phyloP scores from a whole-genome alignment of 2,113 vertebrate species.

The Equus quagga region DNA sequence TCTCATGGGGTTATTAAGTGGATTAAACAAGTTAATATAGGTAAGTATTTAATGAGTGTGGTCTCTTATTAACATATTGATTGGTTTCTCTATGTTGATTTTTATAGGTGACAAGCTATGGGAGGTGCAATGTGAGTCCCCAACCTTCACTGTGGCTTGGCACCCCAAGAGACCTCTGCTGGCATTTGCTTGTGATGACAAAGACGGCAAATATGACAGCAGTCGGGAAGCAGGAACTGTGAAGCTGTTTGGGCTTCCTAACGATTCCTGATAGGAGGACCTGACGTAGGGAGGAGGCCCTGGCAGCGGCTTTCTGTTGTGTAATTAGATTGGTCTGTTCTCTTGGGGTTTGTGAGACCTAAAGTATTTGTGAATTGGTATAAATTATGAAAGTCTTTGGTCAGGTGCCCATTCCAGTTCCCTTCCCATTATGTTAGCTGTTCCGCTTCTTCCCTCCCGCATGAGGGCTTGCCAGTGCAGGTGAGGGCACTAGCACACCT shows the following conservation, averaged over 20 bases:
- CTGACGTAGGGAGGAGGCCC: background rate
- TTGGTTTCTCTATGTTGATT: conserved; percentile 39
- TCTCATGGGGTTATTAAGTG: background rate
- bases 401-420: background rate
- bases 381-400: background rate
- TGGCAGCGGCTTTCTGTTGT: background rate
- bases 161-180: conserved; percentile 97
- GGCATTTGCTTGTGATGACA: conserved; percentile 98
- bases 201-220: conserved; percentile 98
- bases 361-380: background rate
- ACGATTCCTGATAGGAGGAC: conserved; percentile 91
- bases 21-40: background rate
- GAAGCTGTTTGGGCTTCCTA: conserved; percentile 98
- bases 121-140: conserved; percentile 99
- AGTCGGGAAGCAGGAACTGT: conserved; percentile 98
- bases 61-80: background rate
- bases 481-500: too few relatives aligned
- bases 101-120: conserved; percentile 96
- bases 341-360: background rate
- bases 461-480: background rate
- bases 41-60: background rate
- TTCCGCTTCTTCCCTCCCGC: background rate
- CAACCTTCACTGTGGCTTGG: conserved; percentile 99
- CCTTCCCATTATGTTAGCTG: background rate
- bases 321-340: background rate